A percentile compares a stretch with the other conserved stretches of the same genome.
These are phyloP conservation scores for Scytalopus superciliaris DNA, from an alignment of 2,113 vertebrate genomes.

Conservation along the genomic window DNA sequence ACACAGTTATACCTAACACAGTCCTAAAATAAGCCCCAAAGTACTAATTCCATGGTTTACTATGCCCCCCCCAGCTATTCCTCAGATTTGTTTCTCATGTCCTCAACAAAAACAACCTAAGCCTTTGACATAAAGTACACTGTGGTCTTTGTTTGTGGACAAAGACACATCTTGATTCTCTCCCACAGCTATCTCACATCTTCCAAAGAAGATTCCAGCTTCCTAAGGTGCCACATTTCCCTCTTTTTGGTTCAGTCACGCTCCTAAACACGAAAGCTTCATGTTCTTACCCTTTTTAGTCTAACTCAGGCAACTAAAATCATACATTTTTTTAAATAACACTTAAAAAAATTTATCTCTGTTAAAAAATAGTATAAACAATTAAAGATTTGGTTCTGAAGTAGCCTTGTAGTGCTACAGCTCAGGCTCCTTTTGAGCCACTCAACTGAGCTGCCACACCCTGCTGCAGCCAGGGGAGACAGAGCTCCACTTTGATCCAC, in stretches of 20 bases:
- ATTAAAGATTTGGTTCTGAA: constrained; percentile 40
- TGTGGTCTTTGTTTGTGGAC: neutral
- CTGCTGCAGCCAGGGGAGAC: neutral
- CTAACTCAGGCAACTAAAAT: neutral
- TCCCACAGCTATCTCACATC: neutral
- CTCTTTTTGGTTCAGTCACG: neutral
- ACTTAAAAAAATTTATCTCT: neutral
- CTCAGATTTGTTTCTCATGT: neutral
- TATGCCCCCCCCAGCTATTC: neutral
- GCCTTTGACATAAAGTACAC: neutral
- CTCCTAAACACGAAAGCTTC: neutral
- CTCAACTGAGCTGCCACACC: neutral
- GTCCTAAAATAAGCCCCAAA: neutral
- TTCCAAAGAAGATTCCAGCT: neutral
- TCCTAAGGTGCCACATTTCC: neutral
- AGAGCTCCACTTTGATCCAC: neutral
- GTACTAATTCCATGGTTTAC: accelerated
- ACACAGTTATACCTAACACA: accelerated
- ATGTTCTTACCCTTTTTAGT: neutral
- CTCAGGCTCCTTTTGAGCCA: neutral
- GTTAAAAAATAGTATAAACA: constrained; percentile 46
- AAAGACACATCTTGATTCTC: neutral
- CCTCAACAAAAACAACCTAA: neutral
- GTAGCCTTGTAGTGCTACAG: neutral
- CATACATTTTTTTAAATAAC: neutral